Base-by-base conservation (phyloP, 2,888 invertebrate genomes). In the Sesia apiformis region DNA sequence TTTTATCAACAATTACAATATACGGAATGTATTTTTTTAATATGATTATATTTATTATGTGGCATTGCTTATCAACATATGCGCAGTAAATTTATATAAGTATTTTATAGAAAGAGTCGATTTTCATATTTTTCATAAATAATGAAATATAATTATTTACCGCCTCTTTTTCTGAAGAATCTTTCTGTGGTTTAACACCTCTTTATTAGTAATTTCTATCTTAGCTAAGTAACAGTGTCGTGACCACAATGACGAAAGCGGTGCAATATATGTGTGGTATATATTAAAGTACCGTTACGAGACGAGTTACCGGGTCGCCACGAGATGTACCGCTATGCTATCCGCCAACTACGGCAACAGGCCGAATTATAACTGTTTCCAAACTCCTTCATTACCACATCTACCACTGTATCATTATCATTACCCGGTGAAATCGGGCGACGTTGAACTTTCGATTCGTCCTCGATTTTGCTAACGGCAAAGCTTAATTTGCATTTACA, bases 341-440 rank as follows among this genome's bases (percentile, higher is more conserved):
- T 46, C 53, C 53, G 69, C 78, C 80, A 75, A 78, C 68, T 76
- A 76, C 68, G 72, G 72, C 72, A 65, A 70, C 67, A 69, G 71
- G 69, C 77, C 77, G 74, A 82, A 82, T 76, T 77, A 76, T 86
- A 85, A 85, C 86, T 84, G 85, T 84, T 79, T 69, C 74, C 0
- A n/a, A 46, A 46, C 46, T 46, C 3, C 46, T 8, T 46, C 46
- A 46, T 46, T 46, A 46, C 46, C 46, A 46, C 8, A 4, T 46
- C 46, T 23, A 46, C 4, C 8, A 8, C 8, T 46, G 8, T 8
- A n/a, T 8, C 4, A 46, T 46, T 46, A 23, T 46, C 54, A 57
- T 57, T 55, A 50, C 53, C 60, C 5, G 62, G 75, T 70, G 76
- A 78, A 78, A 78, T 72, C 71, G 73, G 66, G 70, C 51, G 57